Conservation (phyloP, 2,888 invertebrate species). For the Aelia acuminata region DNA sequence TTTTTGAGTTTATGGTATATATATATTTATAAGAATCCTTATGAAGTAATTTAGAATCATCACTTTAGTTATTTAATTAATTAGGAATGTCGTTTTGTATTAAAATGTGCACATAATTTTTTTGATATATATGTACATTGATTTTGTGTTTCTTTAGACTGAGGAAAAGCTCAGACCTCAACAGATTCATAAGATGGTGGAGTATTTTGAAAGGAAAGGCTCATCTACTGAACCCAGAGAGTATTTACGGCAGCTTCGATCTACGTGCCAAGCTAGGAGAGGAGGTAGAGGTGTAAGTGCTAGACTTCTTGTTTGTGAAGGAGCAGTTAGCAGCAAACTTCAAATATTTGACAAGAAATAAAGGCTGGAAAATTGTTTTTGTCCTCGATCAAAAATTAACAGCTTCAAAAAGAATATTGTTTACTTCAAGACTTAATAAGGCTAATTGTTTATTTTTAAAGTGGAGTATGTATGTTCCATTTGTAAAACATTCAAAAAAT, state of each 20-base stretch:
- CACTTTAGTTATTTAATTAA: not conserved
- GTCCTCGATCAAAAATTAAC: not conserved
- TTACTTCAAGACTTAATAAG: not conserved
- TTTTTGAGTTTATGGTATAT: not conserved
- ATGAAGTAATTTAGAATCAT: not conserved
- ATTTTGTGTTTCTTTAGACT: conserved; percentile 39
- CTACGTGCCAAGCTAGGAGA: conserved; percentile 62
- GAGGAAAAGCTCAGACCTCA: conserved; percentile 71
- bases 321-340: conserved; percentile 88
- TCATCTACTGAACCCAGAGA: conserved; percentile 66
- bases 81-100: not conserved
- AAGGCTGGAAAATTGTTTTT: conserved; percentile 18
- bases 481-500: conserved; percentile 12
- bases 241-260: conserved; percentile 63
- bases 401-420: not conserved
- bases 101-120: not conserved
- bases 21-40: not conserved
- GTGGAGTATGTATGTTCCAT: not conserved
- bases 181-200: conserved; percentile 87
- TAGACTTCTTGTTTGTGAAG: conserved; percentile 84
- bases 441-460: conserved; percentile 23
- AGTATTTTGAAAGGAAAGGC: conserved; percentile 86
- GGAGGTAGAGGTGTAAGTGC: conserved; percentile 58
- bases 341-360: conserved; percentile 85
- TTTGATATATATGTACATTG: not conserved